phyloP scores from a whole-genome alignment of 2,113 vertebrate genomes.

The Solenodon paradoxus region DNA sequence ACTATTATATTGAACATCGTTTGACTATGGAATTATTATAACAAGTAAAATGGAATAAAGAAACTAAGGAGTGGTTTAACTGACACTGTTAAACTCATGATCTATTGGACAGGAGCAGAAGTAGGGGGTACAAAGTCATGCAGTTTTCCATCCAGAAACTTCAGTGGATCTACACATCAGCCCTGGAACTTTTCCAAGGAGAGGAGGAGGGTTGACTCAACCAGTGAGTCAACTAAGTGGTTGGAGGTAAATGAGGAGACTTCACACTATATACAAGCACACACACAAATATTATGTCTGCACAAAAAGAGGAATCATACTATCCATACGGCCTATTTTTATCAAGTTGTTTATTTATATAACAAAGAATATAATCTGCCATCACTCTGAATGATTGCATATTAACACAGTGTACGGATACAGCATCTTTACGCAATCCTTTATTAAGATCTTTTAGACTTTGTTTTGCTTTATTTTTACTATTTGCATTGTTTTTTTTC shows the following conservation, averaged over 20 bases:
- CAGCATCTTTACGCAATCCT: not conserved
- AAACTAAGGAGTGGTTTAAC: not conserved
- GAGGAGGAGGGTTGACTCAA: not conserved
- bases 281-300: not conserved
- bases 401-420: not conserved
- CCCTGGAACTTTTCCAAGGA: not conserved
- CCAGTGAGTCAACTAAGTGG: not conserved
- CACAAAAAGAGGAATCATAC: not conserved
- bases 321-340: not conserved
- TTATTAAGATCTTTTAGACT: not conserved
- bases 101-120: not conserved
- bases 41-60: not conserved
- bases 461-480: not conserved
- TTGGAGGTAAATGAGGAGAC: not conserved
- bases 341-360: not conserved
- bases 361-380: not conserved
- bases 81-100: not conserved
- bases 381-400: not conserved
- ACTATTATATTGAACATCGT: no score
- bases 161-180: not conserved
- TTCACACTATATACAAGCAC: not conserved
- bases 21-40: not conserved
- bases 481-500: not conserved
- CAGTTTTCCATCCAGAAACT: not conserved
- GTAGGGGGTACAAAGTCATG: not conserved